Conservation (phyloP, 2,797 vertebrate species). For the Cyclura pinguis region DNA sequence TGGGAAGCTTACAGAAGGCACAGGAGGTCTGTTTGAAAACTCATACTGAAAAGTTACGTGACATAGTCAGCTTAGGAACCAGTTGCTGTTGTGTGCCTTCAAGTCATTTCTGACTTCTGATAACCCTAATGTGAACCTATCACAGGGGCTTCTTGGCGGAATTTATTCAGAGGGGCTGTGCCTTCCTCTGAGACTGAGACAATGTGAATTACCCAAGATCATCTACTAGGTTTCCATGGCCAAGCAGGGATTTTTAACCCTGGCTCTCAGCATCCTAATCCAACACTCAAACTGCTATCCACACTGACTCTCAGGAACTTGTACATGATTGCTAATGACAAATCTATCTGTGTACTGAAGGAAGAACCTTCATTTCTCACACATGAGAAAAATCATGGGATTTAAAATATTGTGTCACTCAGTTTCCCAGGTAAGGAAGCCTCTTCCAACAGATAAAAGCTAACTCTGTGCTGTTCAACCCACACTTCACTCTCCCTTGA, state of each 20-base stretch:
- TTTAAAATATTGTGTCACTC: not conserved
- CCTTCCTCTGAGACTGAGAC: too few relatives aligned
- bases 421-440: not conserved
- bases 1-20: not conserved
- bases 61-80: not conserved
- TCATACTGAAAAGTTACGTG: conserved; percentile 14
- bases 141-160: too few relatives aligned
- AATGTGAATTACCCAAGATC: too few relatives aligned
- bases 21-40: conserved; percentile 30
- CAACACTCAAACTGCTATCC: too few relatives aligned
- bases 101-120: too few relatives aligned
- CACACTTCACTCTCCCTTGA: not conserved
- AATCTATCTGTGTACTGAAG: not conserved
- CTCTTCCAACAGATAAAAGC: not conserved
- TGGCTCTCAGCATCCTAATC: too few relatives aligned
- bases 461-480: not conserved
- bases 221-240: too few relatives aligned
- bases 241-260: too few relatives aligned
- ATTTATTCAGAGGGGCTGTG: too few relatives aligned
- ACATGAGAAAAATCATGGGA: not conserved
- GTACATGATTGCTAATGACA: not conserved
- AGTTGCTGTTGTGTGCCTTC: too few relatives aligned
- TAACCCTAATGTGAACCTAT: too few relatives aligned
- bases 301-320: not conserved
- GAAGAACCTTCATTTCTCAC: not conserved